Conservation (phyloP, 2,797 vertebrate species). For the Tokudaia muenninki region DNA sequence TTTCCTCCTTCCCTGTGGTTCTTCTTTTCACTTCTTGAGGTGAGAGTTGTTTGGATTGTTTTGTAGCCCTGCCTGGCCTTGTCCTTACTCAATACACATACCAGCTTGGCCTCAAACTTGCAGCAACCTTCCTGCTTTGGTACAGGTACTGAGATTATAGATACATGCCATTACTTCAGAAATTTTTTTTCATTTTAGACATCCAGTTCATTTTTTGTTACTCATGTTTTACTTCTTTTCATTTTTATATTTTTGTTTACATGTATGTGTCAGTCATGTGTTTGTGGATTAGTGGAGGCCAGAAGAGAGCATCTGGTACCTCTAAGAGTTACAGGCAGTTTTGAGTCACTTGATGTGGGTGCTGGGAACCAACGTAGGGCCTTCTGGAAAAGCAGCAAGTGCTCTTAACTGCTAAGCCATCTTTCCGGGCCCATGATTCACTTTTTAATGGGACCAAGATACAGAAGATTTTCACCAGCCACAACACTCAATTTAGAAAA, state of each 20-base stretch:
- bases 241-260: neutral
- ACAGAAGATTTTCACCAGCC: neutral
- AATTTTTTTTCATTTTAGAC: neutral
- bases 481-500: neutral
- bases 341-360: neutral
- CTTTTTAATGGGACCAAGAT: neutral
- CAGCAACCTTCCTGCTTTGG: neutral
- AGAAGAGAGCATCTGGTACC: neutral
- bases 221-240: neutral
- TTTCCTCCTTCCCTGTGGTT: neutral
- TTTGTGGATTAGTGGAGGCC: neutral
- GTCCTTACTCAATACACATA: neutral
- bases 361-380: neutral
- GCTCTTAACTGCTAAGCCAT: neutral
- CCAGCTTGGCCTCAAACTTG: neutral
- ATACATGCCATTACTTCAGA: neutral
- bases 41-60: neutral
- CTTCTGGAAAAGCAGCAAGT: neutral
- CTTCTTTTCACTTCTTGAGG: neutral
- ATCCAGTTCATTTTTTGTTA: neutral
- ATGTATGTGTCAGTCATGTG: neutral
- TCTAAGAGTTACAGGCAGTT: neutral
- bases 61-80: neutral
- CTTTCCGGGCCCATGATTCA: neutral
- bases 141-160: neutral